phyloP scores from a whole-genome alignment of 2,888 invertebrate genomes.

The Blomia tropicalis region DNA sequence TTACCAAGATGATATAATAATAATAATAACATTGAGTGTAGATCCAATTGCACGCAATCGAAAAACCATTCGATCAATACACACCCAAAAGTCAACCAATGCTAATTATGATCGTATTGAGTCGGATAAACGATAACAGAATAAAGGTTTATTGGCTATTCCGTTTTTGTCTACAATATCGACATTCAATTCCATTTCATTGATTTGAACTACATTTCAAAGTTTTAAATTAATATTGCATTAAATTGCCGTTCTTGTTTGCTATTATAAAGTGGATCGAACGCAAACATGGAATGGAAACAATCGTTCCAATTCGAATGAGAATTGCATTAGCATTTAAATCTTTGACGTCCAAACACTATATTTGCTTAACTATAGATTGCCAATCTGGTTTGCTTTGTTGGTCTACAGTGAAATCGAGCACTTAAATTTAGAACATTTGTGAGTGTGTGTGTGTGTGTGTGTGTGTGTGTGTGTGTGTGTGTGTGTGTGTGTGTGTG shows the following conservation, averaged over 20 bases:
- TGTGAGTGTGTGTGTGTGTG: background rate
- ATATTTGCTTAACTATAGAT: constrained; percentile 10
- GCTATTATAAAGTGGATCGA: too few species aligned
- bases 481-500: too few species aligned
- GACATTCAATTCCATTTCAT: too few species aligned
- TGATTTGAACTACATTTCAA: too few species aligned
- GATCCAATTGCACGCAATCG: constrained; percentile 3
- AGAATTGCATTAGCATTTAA: constrained; percentile 11
- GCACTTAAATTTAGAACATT: background rate
- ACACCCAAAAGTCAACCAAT: too few species aligned
- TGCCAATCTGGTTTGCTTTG: background rate
- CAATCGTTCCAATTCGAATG: too few species aligned
- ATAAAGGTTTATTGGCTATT: background rate
- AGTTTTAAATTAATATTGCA: too few species aligned
- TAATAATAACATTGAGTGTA: too few species aligned
- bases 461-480: too few species aligned
- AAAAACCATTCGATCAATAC: background rate
- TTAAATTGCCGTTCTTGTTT: too few species aligned
- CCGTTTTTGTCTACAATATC: too few species aligned
- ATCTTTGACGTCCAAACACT: background rate
- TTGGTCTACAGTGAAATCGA: background rate
- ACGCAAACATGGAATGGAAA: too few species aligned
- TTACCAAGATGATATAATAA: constrained; percentile 2
- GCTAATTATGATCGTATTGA: background rate
- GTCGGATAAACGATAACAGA: background rate